Conservation (phyloP, 2,888 invertebrate genomes). For the Caenorhabditis sp. region DNA sequence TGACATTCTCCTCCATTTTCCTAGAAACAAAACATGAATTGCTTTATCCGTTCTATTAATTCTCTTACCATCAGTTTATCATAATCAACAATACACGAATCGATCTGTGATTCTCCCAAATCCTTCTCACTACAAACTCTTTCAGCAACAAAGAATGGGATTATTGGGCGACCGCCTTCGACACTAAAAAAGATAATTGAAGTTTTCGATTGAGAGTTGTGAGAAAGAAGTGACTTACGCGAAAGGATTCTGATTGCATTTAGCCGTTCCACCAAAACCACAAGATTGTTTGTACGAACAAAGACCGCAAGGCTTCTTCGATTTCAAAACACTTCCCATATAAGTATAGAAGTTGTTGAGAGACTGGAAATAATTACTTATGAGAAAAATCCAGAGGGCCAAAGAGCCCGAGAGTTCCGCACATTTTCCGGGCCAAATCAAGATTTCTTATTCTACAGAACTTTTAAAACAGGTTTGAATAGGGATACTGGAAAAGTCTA, state of each 20-base stretch:
- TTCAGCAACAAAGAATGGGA: constrained; percentile 69
- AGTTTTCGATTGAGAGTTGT: background rate
- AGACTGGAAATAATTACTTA: constrained; percentile 35
- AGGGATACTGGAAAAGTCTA: too few species aligned
- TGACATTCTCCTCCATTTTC: constrained; percentile 65
- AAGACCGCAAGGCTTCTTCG: constrained; percentile 64
- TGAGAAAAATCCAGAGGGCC: too few species aligned
- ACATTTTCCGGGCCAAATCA: too few species aligned
- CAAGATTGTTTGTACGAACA: constrained; percentile 69
- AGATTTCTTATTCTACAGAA: too few species aligned
- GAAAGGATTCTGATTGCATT: constrained; percentile 67
- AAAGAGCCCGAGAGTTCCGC: too few species aligned
- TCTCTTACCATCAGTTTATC: constrained; percentile 54
- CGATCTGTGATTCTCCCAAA: constrained; percentile 63
- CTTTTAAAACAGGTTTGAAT: too few species aligned
- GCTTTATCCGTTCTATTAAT: too few species aligned
- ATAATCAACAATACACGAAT: constrained; percentile 66
- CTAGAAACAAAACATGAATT: too few species aligned
- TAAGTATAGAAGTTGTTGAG: constrained; percentile 67
- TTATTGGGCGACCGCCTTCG: constrained; percentile 63
- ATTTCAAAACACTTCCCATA: constrained; percentile 57
- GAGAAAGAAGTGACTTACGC: constrained; percentile 48
- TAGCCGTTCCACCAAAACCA: constrained; percentile 66
- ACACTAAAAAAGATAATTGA: constrained; percentile 48
- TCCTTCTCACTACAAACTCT: constrained; percentile 64